phyloP scores from a whole-genome alignment of 1,140 invertebrate species.

The Antheraea pernyi region DNA sequence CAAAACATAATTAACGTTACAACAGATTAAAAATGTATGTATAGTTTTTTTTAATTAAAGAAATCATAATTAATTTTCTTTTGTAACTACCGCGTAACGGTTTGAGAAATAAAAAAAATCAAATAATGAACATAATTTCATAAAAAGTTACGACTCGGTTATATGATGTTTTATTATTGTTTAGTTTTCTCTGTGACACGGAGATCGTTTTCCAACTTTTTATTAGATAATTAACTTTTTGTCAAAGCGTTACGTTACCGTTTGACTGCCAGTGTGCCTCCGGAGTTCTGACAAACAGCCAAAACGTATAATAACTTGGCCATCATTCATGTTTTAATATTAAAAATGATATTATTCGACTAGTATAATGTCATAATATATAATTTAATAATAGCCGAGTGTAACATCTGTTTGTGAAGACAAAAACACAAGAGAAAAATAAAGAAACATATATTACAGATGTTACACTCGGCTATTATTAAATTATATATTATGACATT shows the following conservation, averaged over 20 bases:
- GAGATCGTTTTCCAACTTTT: constrained; percentile 53
- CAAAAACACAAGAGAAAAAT: no score
- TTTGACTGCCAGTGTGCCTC: constrained; percentile 9
- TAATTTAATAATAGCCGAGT: constrained; percentile 36
- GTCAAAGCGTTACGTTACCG: constrained; percentile 15
- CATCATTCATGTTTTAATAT: constrained; percentile 43
- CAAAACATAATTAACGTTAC: neutral
- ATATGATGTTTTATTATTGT: constrained; percentile 39
- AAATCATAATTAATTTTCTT: constrained; percentile 4
- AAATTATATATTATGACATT: constrained; percentile 65
- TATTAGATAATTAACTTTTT: constrained; percentile 58
- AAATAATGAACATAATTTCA: constrained; percentile 6
- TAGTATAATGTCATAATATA: constrained; percentile 66
- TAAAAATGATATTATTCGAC: constrained; percentile 68
- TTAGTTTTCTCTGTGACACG: constrained; percentile 60
- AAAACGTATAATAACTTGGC: constrained; percentile 20
- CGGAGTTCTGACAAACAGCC: constrained; percentile 24
- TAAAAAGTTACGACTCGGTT: constrained; percentile 33
- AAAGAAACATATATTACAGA: constrained; percentile 37
- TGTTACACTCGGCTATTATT: constrained; percentile 39
- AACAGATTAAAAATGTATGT: neutral
- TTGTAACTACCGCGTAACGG: neutral
- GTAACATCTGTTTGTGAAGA: constrained; percentile 57
- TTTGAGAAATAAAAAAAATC: constrained; percentile 20
- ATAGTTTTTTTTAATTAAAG: neutral